These are phyloP conservation scores for Coreoperca whiteheadi DNA, from an alignment of 2,113 vertebrate genomes.

Conservation along the genomic window DNA sequence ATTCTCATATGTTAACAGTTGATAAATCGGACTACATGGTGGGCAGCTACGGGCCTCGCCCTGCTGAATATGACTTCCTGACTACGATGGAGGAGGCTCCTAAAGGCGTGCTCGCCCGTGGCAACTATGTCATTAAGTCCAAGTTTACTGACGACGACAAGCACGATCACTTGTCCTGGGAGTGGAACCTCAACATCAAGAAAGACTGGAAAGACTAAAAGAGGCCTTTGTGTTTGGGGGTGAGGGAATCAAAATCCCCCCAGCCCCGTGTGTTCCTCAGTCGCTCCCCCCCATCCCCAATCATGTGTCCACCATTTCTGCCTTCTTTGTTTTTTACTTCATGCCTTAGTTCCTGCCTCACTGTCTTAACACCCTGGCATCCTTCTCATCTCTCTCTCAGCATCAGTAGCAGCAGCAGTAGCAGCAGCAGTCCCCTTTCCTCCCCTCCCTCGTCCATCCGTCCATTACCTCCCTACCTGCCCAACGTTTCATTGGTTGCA, in stretches of 20 bases:
- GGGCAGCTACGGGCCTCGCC: conserved; percentile 94
- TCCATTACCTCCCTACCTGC: conserved; percentile 26
- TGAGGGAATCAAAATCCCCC: conserved; percentile 18
- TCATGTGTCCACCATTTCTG: conserved; percentile 54
- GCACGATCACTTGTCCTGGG: conserved; percentile 95
- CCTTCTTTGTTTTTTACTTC: conserved; percentile 65
- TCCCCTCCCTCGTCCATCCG: not conserved
- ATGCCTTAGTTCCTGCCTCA: conserved; percentile 59
- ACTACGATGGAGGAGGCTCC: conserved; percentile 93
- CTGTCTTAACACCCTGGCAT: conserved; percentile 43
- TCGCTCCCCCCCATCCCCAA: conserved; percentile 6
- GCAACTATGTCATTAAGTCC: conserved; percentile 93
- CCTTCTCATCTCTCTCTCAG: conserved; percentile 16
- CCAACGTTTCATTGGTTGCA: conserved; percentile 20
- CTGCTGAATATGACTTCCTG: conserved; percentile 91
- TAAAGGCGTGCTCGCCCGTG: conserved; percentile 91
- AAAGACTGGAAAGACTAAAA: conserved; percentile 96
- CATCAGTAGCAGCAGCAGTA: conserved; percentile 55
- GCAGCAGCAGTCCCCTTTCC: conserved; percentile 7
- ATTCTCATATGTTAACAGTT: conserved; percentile 78
- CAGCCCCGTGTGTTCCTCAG: conserved; percentile 10
- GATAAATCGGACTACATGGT: conserved; percentile 97
- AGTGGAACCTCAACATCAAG: conserved; percentile 96
- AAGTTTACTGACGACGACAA: conserved; percentile 97
- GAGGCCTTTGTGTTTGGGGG: conserved; percentile 59